phyloP scores from a whole-genome alignment of 1,140 invertebrate genomes.

The Colletes gigas region DNA sequence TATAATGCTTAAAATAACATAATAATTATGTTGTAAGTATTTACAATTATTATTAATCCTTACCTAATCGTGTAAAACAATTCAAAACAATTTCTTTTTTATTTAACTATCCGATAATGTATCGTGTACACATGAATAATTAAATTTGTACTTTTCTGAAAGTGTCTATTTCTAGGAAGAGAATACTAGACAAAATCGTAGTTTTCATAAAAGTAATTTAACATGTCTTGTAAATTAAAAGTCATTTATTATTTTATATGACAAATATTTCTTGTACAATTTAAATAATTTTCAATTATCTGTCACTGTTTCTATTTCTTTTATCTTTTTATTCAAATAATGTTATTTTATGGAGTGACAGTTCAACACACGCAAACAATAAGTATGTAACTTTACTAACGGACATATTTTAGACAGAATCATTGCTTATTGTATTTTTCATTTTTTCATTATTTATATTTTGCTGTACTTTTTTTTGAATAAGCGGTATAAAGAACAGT shows the following conservation, averaged over 20 bases:
- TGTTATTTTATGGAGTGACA: not conserved
- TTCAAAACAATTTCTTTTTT: no score
- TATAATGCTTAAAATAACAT: no score
- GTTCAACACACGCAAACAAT: not conserved
- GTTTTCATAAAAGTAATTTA: not conserved
- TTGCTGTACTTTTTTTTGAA: slow-evolving; percentile 81
- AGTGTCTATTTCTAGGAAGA: not conserved
- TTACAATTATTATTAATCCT: not conserved
- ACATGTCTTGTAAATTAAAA: no score
- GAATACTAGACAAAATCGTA: not conserved
- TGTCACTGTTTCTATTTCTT: no score
- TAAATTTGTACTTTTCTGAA: not conserved
- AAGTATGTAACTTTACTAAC: not conserved
- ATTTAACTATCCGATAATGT: no score
- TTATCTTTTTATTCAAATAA: not conserved
- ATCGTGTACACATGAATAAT: not conserved
- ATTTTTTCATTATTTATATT: slow-evolving; percentile 22
- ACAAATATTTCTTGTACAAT: no score
- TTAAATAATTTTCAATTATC: no score
- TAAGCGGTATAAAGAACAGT: slow-evolving; percentile 91
- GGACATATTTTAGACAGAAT: slow-evolving; percentile 2
- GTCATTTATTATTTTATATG: no score
- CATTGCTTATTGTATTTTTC: slow-evolving; percentile 28
- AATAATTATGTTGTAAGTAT: not conserved
- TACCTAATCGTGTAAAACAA: not conserved